These are phyloP conservation scores for Morpho achilles DNA, from an alignment of 2,888 invertebrate genomes.

Conservation along the genomic window DNA sequence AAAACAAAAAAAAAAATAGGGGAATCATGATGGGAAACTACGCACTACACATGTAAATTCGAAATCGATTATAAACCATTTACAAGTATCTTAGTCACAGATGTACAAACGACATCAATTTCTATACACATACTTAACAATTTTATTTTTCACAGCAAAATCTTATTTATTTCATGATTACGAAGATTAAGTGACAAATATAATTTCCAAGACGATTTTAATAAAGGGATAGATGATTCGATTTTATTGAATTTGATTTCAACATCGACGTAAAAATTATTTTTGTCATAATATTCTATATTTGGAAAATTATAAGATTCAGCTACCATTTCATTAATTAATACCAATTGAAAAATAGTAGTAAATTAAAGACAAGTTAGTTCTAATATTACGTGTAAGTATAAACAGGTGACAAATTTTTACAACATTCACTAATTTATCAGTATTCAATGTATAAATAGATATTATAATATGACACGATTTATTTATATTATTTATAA, in stretches of 20 bases:
- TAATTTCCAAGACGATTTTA: no score
- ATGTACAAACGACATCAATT: neutral
- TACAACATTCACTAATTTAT: conserved; percentile 22
- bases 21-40: no score
- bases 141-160: neutral
- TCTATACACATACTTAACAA: neutral
- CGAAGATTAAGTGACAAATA: no score
- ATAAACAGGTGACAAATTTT: conserved; percentile 26
- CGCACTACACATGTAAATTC: conserved; percentile 24
- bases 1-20: neutral
- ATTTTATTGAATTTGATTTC: no score
- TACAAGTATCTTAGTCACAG: neutral
- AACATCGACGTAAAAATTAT: no score
- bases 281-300: no score
- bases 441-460: conserved; percentile 20
- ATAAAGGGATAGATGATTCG: no score
- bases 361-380: no score
- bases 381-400: conserved; percentile 1
- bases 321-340: no score
- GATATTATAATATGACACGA: conserved; percentile 27
- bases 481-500: conserved; percentile 55
- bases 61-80: conserved; percentile 22
- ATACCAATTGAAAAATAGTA: no score
- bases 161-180: no score
- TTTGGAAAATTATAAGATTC: no score